Base-by-base conservation (phyloP, 1,140 invertebrate genomes). In the Varroa destructor region DNA sequence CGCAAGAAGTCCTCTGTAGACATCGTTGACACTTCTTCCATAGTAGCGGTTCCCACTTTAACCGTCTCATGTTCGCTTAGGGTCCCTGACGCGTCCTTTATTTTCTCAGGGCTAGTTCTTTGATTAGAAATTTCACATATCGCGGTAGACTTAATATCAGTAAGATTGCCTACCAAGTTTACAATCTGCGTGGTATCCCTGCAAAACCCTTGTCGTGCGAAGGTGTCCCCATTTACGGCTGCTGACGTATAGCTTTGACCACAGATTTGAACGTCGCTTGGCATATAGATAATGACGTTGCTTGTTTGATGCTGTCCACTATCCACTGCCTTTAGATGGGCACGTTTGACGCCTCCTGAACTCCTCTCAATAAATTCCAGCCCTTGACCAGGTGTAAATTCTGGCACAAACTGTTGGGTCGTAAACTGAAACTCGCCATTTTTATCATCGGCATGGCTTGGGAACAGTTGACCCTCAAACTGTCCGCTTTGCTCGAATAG, bases 381-480 rank as follows among this genome's bases (percentile, higher is more conserved):
- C 37, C 40, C 61, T 46, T 43, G 37, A 46, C 46, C 46, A 46
- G 40, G 12, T 12, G 12, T 67, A 3, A 12, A 43, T 40, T 67
- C 61, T 12, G 46, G 37, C 12, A 12, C 61, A 8, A 37, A 12
- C 36, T 67, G 61, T 67, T 40, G 37, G 14, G 61, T 8, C 8
- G 46, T 3, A 8, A 67, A 67, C 12, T 67, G 61, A 46, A 67
- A 67, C 2, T 67, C 61, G 12, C 46, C 37, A 40, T 67, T 67
- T 46, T 67, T 67, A 8, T 51, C 46, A 51, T 51, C 46, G 8
- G 46, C 8, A 8, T 46, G 40, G 37, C 0, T 37, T 40, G 40
- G 61, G 61, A 67, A 67, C 12, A 67, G 61, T 67, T 67, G 61
- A 46, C 61, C 61, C 61, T 67, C 61, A 40, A 67, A 67, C 3